Evolutionary conservation across 2,113 vertebrate species (phyloP).

Genomic region (Glaucomys volans): DNA sequence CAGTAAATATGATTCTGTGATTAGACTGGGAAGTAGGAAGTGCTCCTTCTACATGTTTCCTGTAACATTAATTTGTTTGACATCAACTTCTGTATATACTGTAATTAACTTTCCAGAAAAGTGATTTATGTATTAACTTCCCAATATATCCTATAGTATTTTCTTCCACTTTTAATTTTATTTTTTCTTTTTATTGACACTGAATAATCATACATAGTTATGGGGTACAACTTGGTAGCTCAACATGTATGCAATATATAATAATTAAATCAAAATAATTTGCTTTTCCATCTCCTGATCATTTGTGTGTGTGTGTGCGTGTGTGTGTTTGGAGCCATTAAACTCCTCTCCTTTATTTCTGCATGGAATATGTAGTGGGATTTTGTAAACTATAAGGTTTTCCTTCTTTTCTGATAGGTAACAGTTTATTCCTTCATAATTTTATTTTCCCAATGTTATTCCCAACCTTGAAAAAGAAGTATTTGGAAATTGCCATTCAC

Average conservation of each 20-base stretch:
- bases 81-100: not conserved
- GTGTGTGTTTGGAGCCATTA: not conserved
- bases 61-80: not conserved
- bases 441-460: not conserved
- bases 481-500: not conserved
- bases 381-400: not conserved
- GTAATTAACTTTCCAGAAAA: not conserved
- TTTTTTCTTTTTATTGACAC: not conserved
- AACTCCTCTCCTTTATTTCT: not conserved
- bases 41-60: not conserved
- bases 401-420: not conserved
- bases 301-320: not conserved
- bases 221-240: not conserved
- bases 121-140: not conserved
- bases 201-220: not conserved
- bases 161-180: not conserved
- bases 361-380: not conserved
- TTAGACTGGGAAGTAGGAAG: no score
- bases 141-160: not conserved
- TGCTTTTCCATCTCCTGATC: not conserved
- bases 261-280: not conserved
- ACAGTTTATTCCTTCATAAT: not conserved
- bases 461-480: not conserved
- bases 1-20: no score
- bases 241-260: not conserved